Conservation (phyloP, 2,797 vertebrate genomes). For the Crypturellus tataupa region DNA sequence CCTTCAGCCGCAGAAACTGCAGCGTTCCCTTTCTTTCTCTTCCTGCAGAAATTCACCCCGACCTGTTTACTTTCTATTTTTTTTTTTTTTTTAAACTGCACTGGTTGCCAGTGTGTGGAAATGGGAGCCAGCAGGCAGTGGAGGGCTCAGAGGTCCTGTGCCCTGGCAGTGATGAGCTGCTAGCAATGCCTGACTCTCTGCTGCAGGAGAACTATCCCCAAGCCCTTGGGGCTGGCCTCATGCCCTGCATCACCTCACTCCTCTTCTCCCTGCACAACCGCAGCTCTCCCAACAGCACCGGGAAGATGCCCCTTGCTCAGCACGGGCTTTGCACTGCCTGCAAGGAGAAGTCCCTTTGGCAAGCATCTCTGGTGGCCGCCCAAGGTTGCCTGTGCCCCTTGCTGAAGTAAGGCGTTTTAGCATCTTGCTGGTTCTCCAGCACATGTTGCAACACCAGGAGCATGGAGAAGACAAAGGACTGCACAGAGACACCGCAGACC, state of each 20-base stretch:
- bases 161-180: not conserved
- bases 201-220: conserved; percentile 4
- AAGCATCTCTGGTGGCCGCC: not conserved
- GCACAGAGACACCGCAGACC: rapidly evolving
- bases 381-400: not conserved
- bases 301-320: not conserved
- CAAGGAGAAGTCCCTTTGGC: not conserved
- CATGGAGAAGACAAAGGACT: not conserved
- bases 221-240: not conserved
- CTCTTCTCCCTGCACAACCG: rapidly evolving
- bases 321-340: not conserved
- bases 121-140: not conserved
- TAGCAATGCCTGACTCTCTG: not conserved
- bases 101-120: not conserved
- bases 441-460: not conserved
- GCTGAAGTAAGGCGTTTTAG: not conserved
- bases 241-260: not conserved
- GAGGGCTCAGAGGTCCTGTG: not conserved
- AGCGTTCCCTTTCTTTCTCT: not conserved
- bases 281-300: conserved; percentile 11
- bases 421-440: not conserved
- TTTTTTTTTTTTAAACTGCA: not conserved
- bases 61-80: too few relatives aligned
- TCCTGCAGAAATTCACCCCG: not conserved
- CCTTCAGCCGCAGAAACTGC: not conserved